Evolutionary conservation across 1,140 invertebrate species (phyloP).

Genomic region (Tetramorium simillimum): DNA sequence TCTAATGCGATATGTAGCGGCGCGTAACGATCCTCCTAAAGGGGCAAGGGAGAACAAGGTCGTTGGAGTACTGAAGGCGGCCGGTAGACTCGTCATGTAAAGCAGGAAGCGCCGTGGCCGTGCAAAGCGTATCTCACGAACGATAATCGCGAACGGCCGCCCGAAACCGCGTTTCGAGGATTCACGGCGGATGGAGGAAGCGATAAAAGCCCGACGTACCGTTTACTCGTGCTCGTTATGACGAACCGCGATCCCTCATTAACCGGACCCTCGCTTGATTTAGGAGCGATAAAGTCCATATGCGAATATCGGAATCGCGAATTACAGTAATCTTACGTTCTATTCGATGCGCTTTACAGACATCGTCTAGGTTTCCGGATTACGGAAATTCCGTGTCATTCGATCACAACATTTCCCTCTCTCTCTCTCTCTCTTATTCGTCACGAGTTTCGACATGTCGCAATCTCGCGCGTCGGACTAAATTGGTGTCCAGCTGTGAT

Average conservation of each 20-base stretch:
- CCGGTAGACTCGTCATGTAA: background rate
- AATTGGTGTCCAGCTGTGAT: constrained; percentile 44
- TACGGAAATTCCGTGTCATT: background rate
- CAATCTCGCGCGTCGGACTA: constrained; percentile 37
- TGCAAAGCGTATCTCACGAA: constrained; percentile 10
- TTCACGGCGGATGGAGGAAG: constrained; percentile 26
- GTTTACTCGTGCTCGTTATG: constrained; percentile 34
- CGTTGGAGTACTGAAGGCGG: background rate
- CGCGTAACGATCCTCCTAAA: constrained; percentile 8
- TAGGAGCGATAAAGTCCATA: constrained; percentile 4
- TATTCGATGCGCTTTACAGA: background rate
- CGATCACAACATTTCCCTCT: too few relatives aligned
- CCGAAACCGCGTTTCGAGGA: constrained; percentile 8
- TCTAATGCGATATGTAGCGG: constrained; percentile 4
- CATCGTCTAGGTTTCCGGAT: constrained; percentile 6
- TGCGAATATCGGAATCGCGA: background rate
- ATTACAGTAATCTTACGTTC: background rate
- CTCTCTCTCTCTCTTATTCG: background rate
- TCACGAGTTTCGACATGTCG: constrained; percentile 10
- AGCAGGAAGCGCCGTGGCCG: constrained; percentile 23
- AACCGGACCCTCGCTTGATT: constrained; percentile 17
- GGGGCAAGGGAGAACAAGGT: constrained; percentile 29
- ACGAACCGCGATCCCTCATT: constrained; percentile 2
- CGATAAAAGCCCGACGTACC: constrained; percentile 6
- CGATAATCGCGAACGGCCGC: constrained; percentile 21